Evolutionary conservation across 2,113 vertebrate species (phyloP).

Genomic region (Hippopotamus amphibius): DNA sequence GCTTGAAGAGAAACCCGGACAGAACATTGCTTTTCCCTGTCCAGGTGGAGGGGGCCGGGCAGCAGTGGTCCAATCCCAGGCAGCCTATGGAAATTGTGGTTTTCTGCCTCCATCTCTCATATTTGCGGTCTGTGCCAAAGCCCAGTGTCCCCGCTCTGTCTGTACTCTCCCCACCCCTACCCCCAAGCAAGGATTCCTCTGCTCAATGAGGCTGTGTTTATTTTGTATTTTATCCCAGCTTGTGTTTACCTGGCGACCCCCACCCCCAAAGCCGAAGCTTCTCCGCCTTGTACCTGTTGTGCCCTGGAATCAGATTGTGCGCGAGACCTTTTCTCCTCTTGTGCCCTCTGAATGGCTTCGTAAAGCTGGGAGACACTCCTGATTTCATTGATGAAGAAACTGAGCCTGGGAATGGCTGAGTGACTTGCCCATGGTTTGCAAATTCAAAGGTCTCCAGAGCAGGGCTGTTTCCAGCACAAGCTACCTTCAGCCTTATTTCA

Average conservation of each 20-base stretch:
- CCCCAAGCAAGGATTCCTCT: conserved; percentile 29
- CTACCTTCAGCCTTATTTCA: neutral
- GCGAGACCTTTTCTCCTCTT: neutral
- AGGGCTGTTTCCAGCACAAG: neutral
- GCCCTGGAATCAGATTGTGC: neutral
- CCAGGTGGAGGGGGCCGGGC: neutral
- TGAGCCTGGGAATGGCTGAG: neutral
- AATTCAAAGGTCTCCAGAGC: neutral
- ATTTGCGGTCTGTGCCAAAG: neutral
- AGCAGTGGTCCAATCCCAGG: neutral
- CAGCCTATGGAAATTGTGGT: neutral
- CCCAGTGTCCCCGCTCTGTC: neutral
- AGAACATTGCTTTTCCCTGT: neutral
- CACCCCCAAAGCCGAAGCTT: neutral
- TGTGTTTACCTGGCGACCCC: neutral
- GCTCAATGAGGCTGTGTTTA: neutral
- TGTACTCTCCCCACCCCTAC: neutral
- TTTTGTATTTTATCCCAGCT: neutral
- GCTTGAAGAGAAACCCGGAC: neutral
- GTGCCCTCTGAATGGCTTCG: neutral
- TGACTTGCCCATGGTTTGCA: neutral
- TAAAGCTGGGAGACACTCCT: neutral
- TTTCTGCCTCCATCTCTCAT: neutral
- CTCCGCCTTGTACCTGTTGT: neutral
- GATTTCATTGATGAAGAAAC: neutral